Evolutionary conservation across 1,140 invertebrate genomes (phyloP), one percentile per base, ranked within the genome.

Genomic region (Drosophila mayri): DNA sequence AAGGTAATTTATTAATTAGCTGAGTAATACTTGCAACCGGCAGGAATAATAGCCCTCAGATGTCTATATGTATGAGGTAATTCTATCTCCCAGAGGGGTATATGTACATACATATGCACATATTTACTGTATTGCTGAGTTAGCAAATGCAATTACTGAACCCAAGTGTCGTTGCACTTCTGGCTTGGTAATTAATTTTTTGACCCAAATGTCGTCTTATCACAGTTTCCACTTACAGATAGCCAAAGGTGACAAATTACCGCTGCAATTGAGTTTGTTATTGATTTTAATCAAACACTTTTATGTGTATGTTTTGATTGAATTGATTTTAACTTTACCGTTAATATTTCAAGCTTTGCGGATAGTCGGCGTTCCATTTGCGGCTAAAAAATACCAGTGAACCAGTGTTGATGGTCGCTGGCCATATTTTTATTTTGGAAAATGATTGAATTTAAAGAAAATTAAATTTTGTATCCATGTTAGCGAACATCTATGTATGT

Each of bases 151-250:
- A 70, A 67, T 70, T 67, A 70, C n/a, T 41, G 14, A 41, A 32
- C 20, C 18, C 35, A 52, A 52, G 63, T 67, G 62, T 50, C 63
- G 47, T 30, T 65, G 74, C 61, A 67, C 66, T 74, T 65, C 43
- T 49, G 61, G 47, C 41, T 38, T 40, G 49, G 49, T 83, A 61
- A 61, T 79, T 76, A 58, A 76, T 72, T 64, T 79, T 76, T 79
- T 86, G 82, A 86, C 82, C 82, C 58, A 82, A 75, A 75, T 87
- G 68, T 72, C 14, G 16, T 14, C 68, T 72, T 72, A 72, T 72
- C 68, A 40, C n/a, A 0, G 54, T 47, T 41, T 50, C 43, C 28
- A 72, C 65, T 72, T 71, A 20, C 66, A 71, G 68, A 72, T 72
- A 72, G 22, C 16, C 9, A 30, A 41, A 60, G 57, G 49, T 67